Conservation (phyloP, 1,140 invertebrate genomes). For the Lordiphosa clarofinis region DNA sequence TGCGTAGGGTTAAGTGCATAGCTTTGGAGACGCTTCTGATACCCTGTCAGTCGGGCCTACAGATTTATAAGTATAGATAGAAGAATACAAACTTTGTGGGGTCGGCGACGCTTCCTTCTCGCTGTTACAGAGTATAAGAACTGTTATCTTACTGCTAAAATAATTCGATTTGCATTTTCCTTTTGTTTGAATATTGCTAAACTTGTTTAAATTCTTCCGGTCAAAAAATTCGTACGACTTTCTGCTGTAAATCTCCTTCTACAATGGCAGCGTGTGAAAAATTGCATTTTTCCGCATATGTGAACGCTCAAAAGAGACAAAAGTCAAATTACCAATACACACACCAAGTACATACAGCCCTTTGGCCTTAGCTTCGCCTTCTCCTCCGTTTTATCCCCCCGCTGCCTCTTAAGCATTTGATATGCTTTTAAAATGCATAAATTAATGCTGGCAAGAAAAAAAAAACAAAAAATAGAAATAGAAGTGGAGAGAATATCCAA, state of each 20-base stretch:
- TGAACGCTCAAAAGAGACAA: slow-evolving; percentile 40
- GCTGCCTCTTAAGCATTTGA: slow-evolving; percentile 38
- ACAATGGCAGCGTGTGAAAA: slow-evolving; percentile 62
- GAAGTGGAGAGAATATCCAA: slow-evolving; percentile 10
- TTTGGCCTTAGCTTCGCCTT: neutral
- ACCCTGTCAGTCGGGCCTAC: no score
- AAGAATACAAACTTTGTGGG: no score
- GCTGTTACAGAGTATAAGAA: no score
- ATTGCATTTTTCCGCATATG: slow-evolving; percentile 59
- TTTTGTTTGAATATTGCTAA: no score
- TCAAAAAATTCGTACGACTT: slow-evolving; percentile 4
- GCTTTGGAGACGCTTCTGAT: no score
- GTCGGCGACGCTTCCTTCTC: no score
- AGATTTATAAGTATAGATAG: no score
- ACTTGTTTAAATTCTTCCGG: no score
- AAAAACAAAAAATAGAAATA: slow-evolving; percentile 25
- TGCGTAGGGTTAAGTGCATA: no score
- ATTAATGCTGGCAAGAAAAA: slow-evolving; percentile 35
- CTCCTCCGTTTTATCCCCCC: neutral
- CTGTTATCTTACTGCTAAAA: no score
- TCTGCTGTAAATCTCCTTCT: slow-evolving; percentile 16
- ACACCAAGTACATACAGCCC: neutral
- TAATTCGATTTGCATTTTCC: no score
- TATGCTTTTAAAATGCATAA: slow-evolving; percentile 64
- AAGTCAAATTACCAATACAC: slow-evolving; percentile 33